Evolutionary conservation across 2,797 vertebrate genomes (phyloP), one percentile per base, ranked within the genome.

Genomic region (Odontamblyopus lacepedii): DNA sequence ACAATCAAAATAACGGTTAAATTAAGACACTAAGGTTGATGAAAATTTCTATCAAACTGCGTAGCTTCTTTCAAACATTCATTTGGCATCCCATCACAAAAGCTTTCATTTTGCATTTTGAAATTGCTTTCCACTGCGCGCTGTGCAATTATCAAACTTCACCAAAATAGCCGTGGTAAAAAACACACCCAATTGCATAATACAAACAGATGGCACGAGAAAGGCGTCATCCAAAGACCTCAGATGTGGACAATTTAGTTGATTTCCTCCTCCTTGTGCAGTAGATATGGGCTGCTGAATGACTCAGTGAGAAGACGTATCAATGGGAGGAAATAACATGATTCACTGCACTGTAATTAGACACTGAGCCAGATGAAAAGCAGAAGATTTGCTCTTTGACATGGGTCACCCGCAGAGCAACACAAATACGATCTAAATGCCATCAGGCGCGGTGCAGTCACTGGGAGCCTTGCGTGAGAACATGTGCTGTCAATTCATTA

Each of bases 371-470:
- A 81, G 80, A 89, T 86, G 87, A 90, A 91, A 88, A 75, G 88
- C 16, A 67, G 76, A 81, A 80, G 78, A 88, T 87, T 84, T 83
- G 85, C 82, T 90, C 85, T 88, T 83, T 88, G 87, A 89, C 82
- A 88, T 69, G 23, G 83, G 87, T 89, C 88, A 85, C 90, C 88
- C 86, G 85, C 87, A 67, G 89, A 88, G 91, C 88, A 82, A 84
- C 86, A 90, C 85, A 91, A 91, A 91, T 76, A 79, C 76, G 66
- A 79, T 86, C 83, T 85, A 87, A 90, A 89, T 90, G 90, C 83
- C 88, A 88, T 89, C 84, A 86, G 79, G 81, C 82, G 0, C 68
- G 68, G 73, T 74, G 78, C 72, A 81, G 74, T 84, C 71, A 29
- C 75, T 63, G 62, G 48, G 77, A 72, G 73, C 62, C 71, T 15